Evolutionary conservation across 2,888 invertebrate species (phyloP).

Genomic region (Ametastegia equiseti): DNA sequence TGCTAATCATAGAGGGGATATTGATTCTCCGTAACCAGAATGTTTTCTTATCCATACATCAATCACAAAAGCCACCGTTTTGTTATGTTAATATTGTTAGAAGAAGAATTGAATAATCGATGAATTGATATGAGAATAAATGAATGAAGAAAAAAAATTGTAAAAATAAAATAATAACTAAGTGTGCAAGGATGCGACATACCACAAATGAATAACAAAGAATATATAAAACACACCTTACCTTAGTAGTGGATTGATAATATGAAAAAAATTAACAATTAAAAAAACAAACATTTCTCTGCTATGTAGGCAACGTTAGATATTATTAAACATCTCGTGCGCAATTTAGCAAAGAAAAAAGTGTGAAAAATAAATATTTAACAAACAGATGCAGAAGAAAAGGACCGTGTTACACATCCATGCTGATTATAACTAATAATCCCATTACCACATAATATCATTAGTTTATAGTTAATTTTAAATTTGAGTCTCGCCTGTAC

Average conservation of each 20-base stretch:
- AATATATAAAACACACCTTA: neutral
- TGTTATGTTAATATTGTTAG: conserved; percentile 14
- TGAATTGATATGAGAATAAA: neutral
- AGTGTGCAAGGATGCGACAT: no score
- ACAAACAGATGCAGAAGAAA: conserved; percentile 23
- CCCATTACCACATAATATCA: conserved; percentile 7
- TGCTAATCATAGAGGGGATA: no score
- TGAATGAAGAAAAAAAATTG: neutral
- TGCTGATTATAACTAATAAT: no score
- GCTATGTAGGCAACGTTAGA: neutral
- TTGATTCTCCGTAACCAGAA: neutral
- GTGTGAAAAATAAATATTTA: neutral
- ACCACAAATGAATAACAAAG: no score
- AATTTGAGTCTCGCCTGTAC: neutral
- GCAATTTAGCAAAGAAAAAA: neutral
- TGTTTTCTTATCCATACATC: neutral
- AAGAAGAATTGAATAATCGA: neutral
- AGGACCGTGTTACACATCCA: conserved; percentile 26
- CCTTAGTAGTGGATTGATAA: neutral
- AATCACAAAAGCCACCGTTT: neutral
- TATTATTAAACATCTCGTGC: no score
- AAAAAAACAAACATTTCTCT: neutral
- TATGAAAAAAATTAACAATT: neutral
- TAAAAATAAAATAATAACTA: no score
- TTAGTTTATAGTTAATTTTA: neutral